Evolutionary conservation across 2,888 invertebrate genomes (phyloP).

Genomic region (Phalera bucephala): DNA sequence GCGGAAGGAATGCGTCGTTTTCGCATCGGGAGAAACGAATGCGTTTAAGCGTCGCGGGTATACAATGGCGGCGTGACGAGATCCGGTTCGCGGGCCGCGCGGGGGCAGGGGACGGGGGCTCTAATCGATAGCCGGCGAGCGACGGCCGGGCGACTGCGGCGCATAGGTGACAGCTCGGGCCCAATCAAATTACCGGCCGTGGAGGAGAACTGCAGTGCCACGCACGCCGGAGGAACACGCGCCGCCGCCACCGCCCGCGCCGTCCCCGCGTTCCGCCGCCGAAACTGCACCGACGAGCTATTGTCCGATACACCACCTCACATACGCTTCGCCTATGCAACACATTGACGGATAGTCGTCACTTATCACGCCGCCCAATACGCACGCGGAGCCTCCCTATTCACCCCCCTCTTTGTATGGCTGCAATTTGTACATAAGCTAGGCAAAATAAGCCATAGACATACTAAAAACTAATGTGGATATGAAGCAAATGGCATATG

Average conservation of each 20-base stretch:
- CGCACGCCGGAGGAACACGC: constrained; percentile 62
- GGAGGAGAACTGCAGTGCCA: constrained; percentile 73
- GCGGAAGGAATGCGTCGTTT: constrained; percentile 83
- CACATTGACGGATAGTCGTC: constrained; percentile 60
- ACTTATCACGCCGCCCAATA: constrained; percentile 57
- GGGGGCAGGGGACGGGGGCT: constrained; percentile 70
- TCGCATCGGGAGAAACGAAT: constrained; percentile 84
- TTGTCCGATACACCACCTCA: constrained; percentile 45
- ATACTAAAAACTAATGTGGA: too few relatives aligned
- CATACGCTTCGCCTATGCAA: constrained; percentile 41
- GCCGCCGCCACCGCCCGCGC: constrained; percentile 41
- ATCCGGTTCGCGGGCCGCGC: constrained; percentile 80
- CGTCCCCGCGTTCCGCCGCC: constrained; percentile 44
- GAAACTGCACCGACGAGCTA: constrained; percentile 46
- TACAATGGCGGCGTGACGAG: constrained; percentile 83
- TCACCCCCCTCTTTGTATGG: constrained; percentile 29
- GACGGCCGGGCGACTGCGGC: constrained; percentile 81
- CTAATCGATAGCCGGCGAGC: constrained; percentile 83
- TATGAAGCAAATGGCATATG: too few relatives aligned
- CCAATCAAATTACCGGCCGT: constrained; percentile 81
- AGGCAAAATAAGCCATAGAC: constrained; percentile 26
- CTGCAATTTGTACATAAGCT: constrained; percentile 49
- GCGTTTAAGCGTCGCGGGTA: constrained; percentile 83
- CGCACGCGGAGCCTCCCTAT: constrained; percentile 47
- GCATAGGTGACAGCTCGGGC: constrained; percentile 81